Conservation (phyloP, 2,113 vertebrate species). For the Lepidothrix coronata region DNA sequence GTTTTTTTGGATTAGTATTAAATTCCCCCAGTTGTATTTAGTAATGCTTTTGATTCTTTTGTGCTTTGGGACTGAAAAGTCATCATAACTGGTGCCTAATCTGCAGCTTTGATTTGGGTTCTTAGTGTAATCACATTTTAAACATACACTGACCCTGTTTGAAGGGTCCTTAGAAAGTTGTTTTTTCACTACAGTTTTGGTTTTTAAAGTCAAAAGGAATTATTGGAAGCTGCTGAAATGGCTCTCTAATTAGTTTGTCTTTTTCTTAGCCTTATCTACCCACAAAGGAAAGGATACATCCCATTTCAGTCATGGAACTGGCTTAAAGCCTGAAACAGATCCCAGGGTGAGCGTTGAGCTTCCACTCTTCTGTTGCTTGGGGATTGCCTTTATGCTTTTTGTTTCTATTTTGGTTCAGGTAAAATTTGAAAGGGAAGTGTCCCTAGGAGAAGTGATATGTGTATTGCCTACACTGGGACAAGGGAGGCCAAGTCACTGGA, state of each 20-base stretch:
- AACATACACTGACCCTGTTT: neutral
- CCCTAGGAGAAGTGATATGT: neutral
- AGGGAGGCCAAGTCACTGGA: neutral
- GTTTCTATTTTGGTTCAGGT: neutral
- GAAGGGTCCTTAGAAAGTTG: slow-evolving; percentile 3
- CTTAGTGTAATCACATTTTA: slow-evolving; percentile 57
- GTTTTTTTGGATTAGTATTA: slow-evolving; percentile 56
- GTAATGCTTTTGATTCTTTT: slow-evolving; percentile 57
- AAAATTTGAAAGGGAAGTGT: neutral
- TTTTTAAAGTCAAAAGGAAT: slow-evolving; percentile 11
- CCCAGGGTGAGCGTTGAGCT: neutral
- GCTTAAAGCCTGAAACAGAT: neutral
- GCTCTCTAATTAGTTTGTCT: neutral
- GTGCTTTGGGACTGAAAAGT: slow-evolving; percentile 49
- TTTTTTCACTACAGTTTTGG: neutral
- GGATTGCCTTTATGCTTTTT: neutral
- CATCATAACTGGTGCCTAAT: slow-evolving; percentile 30
- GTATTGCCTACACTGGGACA: neutral
- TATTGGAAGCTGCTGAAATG: slow-evolving; percentile 12
- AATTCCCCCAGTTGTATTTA: slow-evolving; percentile 50
- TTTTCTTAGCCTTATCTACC: neutral
- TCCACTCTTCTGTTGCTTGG: neutral
- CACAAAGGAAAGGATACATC: neutral
- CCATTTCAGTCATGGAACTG: neutral
- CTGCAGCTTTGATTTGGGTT: slow-evolving; percentile 53